Base-by-base conservation (phyloP, 2,113 vertebrate genomes). In the Hepsetus odoe region DNA sequence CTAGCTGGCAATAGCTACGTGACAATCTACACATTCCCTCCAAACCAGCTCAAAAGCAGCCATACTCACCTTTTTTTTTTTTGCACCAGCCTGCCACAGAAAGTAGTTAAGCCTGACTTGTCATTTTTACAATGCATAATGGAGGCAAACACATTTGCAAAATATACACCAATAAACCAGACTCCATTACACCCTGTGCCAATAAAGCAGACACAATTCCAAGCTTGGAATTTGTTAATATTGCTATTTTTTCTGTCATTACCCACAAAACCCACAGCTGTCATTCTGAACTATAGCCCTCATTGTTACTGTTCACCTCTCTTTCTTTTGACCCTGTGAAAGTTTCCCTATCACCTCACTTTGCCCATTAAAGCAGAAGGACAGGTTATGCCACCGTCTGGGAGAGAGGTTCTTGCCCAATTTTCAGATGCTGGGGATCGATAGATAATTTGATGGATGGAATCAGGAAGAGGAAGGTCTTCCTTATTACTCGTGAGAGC, bases 361-460 rank as follows among this genome's bases (percentile, higher is more conserved):
- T 76, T 59, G 68, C 32, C 72, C 66, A 76, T 72, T 82, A 85
- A 71, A 79, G 59, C 72, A 76, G 58, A 82, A 53, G 75, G 75
- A 82, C 44, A 30, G 82, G 81, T 67, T 61, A 83, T 80, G 81
- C 53, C 46, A 58, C 40, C 33, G 78, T 77, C 75, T 76, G 73
- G 55, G 56, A 70, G 46, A 79, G 74, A 77, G 55, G 66, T 75
- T 84, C n/a, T 73, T 59, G 69, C 49, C 77, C 77, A 79, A 72
- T 82, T n/a, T n/a, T n/a, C n/a, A 76, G 76, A 83, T 61, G 77
- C 69, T 30, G 64, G 66, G 53, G 26, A 83, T 84, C 83, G 56
- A 88, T 86, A 81, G 68, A 32, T 73, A 81, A 80, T 80, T 84
- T 82, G 83, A 88, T 81, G 66, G 72, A 85, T 84, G 80, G 73